These are phyloP conservation scores for Keiferia lycopersicella DNA, from an alignment of 2,888 invertebrate genomes.

Conservation along the genomic window DNA sequence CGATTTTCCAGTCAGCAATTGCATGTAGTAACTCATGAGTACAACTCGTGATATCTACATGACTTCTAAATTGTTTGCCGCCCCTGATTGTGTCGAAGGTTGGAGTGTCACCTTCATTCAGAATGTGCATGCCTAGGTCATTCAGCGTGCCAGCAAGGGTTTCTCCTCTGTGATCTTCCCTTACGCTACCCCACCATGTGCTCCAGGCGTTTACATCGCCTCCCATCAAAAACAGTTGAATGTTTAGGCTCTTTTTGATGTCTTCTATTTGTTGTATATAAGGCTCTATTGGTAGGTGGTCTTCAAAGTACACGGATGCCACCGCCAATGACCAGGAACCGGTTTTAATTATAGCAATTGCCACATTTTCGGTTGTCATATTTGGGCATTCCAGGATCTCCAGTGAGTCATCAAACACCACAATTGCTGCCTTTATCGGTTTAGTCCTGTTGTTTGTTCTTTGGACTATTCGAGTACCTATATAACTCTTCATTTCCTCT, in stretches of 20 bases:
- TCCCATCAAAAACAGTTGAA: no score
- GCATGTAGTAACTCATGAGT: no score
- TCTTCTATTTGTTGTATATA: no score
- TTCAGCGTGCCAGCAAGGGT: no score
- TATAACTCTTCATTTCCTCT: background rate
- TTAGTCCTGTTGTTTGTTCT: background rate
- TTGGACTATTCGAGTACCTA: background rate
- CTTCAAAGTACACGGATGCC: background rate
- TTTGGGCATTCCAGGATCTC: background rate
- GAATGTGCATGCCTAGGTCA: background rate
- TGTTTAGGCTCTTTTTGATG: no score
- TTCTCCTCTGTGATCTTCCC: no score
- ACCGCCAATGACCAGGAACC: background rate
- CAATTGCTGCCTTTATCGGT: background rate
- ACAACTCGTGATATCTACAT: no score
- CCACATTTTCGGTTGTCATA: background rate
- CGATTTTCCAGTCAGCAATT: no score
- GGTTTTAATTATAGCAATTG: background rate
- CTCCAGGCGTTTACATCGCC: no score
- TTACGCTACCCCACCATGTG: no score
- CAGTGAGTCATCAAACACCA: background rate
- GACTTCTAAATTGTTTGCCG: no score
- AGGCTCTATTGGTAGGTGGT: no score
- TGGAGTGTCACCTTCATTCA: background rate
- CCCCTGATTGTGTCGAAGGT: background rate